Percentiles rank a stretch among this genome's conserved stretches.
Evolutionary conservation across 1,140 invertebrate genomes (phyloP).

Genomic region (Gryon sp.): DNA sequence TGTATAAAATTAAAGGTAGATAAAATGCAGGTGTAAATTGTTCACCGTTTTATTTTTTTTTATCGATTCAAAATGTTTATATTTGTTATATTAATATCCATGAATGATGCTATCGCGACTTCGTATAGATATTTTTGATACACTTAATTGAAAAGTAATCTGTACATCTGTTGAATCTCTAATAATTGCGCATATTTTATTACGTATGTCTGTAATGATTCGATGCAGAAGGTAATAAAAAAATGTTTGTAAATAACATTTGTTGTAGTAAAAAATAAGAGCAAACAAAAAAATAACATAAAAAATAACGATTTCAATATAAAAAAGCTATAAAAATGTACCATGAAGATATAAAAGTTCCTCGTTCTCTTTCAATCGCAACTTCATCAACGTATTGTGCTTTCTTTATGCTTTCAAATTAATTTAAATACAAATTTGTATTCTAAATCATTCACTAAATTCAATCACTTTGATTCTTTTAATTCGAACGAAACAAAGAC

Average conservation of each 20-base stretch:
- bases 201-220: conserved; percentile 19
- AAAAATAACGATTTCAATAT: neutral
- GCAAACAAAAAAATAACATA: no score
- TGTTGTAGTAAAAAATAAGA: no score
- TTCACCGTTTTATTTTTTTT: conserved; percentile 19
- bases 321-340: conserved; percentile 1
- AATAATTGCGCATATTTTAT: conserved; percentile 37
- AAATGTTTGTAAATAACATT: conserved; percentile 17
- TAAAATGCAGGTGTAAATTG: conserved; percentile 10
- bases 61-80: conserved; percentile 18
- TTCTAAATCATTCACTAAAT: neutral
- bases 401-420: neutral
- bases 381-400: neutral
- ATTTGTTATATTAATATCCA: conserved; percentile 30
- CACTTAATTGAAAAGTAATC: conserved; percentile 31
- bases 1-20: conserved; percentile 34
- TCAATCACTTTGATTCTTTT: neutral
- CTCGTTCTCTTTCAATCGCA: neutral
- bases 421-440: neutral
- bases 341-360: neutral
- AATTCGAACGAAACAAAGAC: conserved; percentile 5
- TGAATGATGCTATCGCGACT: conserved; percentile 19
- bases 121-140: conserved; percentile 42
- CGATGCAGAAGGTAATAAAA: neutral
- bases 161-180: conserved; percentile 15